Percentiles rank a stretch among this genome's conserved stretches.
These are phyloP conservation scores for Scaptomyza pallida DNA, from an alignment of 1,140 invertebrate species.

Conservation along the genomic window DNA sequence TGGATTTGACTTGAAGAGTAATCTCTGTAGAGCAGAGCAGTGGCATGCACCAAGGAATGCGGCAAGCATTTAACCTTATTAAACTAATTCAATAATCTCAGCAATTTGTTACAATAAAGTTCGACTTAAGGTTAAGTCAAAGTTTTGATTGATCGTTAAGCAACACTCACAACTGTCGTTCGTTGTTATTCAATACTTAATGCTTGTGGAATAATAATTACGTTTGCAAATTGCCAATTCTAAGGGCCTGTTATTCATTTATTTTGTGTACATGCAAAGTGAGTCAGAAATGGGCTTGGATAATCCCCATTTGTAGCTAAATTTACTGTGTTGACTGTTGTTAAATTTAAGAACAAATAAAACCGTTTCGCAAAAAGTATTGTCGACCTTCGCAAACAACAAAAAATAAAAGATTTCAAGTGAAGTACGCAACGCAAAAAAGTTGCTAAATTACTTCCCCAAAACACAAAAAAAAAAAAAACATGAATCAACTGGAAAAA, in stretches of 20 bases:
- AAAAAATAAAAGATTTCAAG: slow-evolving; percentile 47
- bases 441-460: slow-evolving; percentile 62
- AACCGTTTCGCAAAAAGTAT: slow-evolving; percentile 47
- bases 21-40: slow-evolving; percentile 1
- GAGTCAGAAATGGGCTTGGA: slow-evolving; percentile 32
- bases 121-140: not conserved
- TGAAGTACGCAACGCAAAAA: slow-evolving; percentile 57
- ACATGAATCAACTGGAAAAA: slow-evolving; percentile 59
- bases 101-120: slow-evolving; percentile 8
- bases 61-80: slow-evolving; percentile 31
- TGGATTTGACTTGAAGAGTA: slow-evolving; percentile 31
- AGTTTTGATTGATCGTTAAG: slow-evolving; percentile 8
- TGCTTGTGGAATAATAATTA: slow-evolving; percentile 23
- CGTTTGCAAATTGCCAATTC: slow-evolving; percentile 16
- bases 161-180: not conserved
- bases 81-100: slow-evolving; percentile 15
- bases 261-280: slow-evolving; percentile 12
- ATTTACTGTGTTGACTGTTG: slow-evolving; percentile 59
- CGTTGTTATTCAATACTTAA: not conserved
- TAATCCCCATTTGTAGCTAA: slow-evolving; percentile 30
- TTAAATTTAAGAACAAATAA: slow-evolving; percentile 66
- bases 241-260: slow-evolving; percentile 15
- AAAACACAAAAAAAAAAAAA: slow-evolving; percentile 14
- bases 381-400: slow-evolving; percentile 63
- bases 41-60: slow-evolving; percentile 11